Evolutionary conservation across 2,797 vertebrate genomes (phyloP).

Genomic region (Tarsius wallacei): DNA sequence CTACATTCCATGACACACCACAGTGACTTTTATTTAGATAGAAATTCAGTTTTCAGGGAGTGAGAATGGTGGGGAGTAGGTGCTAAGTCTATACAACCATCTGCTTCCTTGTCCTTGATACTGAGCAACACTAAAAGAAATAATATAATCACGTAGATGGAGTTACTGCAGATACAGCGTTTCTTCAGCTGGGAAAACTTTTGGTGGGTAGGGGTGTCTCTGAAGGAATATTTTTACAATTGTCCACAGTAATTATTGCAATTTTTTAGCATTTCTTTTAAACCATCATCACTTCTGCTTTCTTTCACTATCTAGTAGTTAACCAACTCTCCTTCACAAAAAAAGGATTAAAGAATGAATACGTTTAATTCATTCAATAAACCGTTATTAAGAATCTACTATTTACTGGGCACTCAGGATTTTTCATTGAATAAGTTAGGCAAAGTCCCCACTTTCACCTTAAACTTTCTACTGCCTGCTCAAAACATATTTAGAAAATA

Average conservation of each 20-base stretch:
- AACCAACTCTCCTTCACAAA: not conserved
- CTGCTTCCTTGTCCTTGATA: not conserved
- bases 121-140: not conserved
- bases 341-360: not conserved
- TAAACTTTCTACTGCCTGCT: not conserved
- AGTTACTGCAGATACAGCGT: not conserved
- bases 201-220: not conserved
- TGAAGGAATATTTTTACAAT: not conserved
- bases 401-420: not conserved
- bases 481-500: constrained; percentile 1
- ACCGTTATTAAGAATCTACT: not conserved
- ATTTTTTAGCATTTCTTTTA: not conserved
- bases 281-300: not conserved
- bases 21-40: not conserved
- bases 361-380: not conserved
- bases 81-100: not conserved
- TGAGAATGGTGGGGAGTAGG: too few relatives aligned
- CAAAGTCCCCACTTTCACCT: not conserved
- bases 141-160: not conserved
- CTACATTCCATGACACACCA: not conserved
- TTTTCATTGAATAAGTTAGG: not conserved
- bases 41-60: not conserved
- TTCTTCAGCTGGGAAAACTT: not conserved
- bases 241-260: not conserved
- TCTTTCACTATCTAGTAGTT: not conserved